Conservation (phyloP, 2,113 vertebrate species). For the Apistogramma diplotaenia region DNA sequence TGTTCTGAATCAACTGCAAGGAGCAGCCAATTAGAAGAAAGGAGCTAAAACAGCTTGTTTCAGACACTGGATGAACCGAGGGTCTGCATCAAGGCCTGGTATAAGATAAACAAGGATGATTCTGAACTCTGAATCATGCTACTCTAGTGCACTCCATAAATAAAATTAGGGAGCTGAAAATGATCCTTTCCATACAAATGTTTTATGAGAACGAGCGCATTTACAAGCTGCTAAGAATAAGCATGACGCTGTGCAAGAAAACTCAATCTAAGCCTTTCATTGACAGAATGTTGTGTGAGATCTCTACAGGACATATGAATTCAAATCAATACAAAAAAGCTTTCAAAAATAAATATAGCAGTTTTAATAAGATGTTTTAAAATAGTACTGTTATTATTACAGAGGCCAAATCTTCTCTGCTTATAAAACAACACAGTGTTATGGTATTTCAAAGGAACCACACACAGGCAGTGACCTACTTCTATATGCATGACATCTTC, state of each 20-base stretch:
- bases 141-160: no score
- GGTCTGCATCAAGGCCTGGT: no score
- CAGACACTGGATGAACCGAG: no score
- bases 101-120: no score
- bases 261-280: background rate
- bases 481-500: conserved; percentile 20
- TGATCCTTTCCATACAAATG: background rate
- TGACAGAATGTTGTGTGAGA: background rate
- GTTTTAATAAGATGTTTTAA: no score
- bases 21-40: no score
- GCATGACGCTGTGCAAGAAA: background rate
- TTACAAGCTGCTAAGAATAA: background rate
- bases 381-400: background rate
- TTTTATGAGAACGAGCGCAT: background rate
- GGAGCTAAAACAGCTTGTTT: no score
- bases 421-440: background rate
- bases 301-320: no score
- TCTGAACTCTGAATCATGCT: no score
- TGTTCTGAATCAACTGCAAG: no score
- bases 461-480: conserved; percentile 31
- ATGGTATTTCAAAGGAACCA: background rate
- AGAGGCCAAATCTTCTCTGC: background rate
- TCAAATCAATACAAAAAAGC: no score
- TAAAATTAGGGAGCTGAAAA: background rate
- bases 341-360: background rate